Conservation (phyloP, 2,888 invertebrate species). For the Quadroppia sp. region DNA sequence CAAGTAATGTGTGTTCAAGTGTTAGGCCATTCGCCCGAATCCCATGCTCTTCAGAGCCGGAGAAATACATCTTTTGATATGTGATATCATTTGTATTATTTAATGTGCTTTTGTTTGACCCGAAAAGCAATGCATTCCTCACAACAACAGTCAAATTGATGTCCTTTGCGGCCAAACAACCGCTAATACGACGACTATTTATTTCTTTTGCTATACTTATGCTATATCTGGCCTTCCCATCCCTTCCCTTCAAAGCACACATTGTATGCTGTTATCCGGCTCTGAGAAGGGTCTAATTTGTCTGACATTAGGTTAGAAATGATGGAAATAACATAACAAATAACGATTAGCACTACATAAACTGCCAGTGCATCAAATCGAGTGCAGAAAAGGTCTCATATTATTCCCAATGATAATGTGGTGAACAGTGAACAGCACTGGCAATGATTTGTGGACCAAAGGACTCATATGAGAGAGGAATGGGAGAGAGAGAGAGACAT, state of each 20-base stretch:
- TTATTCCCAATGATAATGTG: neutral
- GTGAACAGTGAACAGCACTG: neutral
- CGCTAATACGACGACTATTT: conserved; percentile 11
- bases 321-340: conserved; percentile 1
- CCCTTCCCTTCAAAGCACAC: neutral
- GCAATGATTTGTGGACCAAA: conserved; percentile 4
- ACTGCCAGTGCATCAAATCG: conserved; percentile 5
- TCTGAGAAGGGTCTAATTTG: neutral
- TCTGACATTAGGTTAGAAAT: neutral
- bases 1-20: neutral
- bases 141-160: conserved; percentile 18
- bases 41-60: neutral
- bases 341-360: conserved; percentile 6
- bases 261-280: conserved; percentile 6
- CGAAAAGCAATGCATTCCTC: neutral
- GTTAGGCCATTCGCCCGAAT: neutral
- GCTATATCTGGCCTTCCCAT: no score
- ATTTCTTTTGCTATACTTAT: neutral
- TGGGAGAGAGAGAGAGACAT: no score
- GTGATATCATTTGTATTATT: conserved; percentile 6
- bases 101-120: conserved; percentile 28
- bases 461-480: neutral
- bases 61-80: conserved; percentile 1
- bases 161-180: conserved; percentile 9
- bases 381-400: conserved; percentile 9